A percentile compares a stretch with the other conserved stretches of the same genome.
These are phyloP conservation scores for Malurus cyaneus DNA, from an alignment of 2,113 vertebrate species.

Conservation along the genomic window DNA sequence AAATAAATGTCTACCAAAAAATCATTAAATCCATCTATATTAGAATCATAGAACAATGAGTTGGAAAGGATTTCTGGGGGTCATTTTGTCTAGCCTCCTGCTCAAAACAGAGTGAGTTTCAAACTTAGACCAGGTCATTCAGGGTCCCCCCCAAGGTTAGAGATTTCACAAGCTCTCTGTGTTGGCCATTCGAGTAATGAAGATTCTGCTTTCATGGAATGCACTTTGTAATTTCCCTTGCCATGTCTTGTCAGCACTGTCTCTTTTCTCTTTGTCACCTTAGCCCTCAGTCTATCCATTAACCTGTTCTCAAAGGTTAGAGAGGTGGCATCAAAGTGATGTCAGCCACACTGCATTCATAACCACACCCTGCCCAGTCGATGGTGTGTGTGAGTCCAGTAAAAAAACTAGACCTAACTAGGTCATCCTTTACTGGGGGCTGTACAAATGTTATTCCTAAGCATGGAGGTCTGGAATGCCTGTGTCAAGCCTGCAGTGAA, in stretches of 20 bases:
- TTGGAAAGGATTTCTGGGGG: neutral
- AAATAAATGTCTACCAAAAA: neutral
- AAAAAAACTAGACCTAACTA: neutral
- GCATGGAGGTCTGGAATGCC: neutral
- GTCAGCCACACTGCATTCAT: neutral
- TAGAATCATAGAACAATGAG: neutral
- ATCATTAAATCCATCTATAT: neutral
- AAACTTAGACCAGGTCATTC: neutral
- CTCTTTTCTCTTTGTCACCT: neutral
- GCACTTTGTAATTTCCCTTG: neutral
- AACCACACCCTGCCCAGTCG: neutral
- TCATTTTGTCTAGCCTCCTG: neutral
- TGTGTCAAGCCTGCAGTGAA: neutral
- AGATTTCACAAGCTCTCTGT: neutral
- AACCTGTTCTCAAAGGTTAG: neutral
- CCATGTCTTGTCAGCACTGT: accelerated
- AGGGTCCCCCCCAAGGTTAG: neutral
- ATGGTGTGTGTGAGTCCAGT: neutral
- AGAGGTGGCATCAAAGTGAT: neutral
- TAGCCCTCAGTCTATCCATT: neutral
- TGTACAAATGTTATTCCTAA: neutral
- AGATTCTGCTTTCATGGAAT: neutral
- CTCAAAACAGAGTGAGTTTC: neutral
- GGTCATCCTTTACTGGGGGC: neutral
- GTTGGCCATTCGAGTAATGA: neutral